These are phyloP conservation scores for Triplophysa tibetana DNA, from an alignment of 2,113 vertebrate genomes.

Conservation along the genomic window DNA sequence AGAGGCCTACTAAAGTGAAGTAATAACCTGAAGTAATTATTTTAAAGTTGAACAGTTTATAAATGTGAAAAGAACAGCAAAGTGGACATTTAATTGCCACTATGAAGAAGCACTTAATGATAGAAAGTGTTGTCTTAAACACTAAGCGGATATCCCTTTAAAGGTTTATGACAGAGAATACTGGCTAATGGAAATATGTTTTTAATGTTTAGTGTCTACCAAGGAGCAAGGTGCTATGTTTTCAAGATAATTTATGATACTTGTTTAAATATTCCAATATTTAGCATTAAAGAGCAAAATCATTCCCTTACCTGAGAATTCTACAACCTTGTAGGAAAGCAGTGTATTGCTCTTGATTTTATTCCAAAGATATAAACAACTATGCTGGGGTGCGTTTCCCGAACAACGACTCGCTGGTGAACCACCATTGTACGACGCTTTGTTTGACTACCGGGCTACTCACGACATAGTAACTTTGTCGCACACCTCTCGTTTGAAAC, in stretches of 20 bases:
- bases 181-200: neutral
- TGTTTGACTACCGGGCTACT: too few relatives aligned
- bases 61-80: conserved; percentile 17
- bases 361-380: neutral
- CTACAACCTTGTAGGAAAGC: neutral
- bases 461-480: too few relatives aligned
- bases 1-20: neutral
- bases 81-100: neutral
- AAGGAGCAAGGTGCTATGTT: neutral
- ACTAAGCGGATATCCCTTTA: neutral
- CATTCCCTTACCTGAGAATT: neutral
- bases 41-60: neutral
- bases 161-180: neutral
- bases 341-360: neutral
- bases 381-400: too few relatives aligned
- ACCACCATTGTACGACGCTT: too few relatives aligned
- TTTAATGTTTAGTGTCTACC: neutral
- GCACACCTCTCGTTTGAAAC: too few relatives aligned
- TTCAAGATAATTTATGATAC: neutral
- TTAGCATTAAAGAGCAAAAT: neutral
- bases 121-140: neutral
- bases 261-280: conserved; percentile 20
- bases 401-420: too few relatives aligned
- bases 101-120: neutral
- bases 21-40: neutral